Evolutionary conservation across 2,797 vertebrate species (phyloP), one percentile per base, ranked within the genome.

Genomic region (Limosa lapponica): DNA sequence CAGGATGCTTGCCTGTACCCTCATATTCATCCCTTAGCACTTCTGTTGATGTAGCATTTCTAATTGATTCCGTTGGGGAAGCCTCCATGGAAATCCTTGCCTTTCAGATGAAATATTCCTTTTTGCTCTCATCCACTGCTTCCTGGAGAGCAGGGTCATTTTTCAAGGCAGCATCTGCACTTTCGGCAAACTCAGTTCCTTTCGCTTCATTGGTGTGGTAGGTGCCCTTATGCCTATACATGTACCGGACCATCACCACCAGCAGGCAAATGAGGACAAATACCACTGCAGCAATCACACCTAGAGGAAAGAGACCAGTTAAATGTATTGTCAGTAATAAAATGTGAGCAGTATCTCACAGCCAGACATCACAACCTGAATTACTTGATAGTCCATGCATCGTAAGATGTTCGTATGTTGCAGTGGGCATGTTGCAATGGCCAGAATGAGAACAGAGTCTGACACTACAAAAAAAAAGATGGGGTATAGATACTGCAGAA

Each of bases 91-190:
- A 91, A 91, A 89, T 66, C 58, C 20, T 91, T 79, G 67, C 18
- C 70, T 79, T 73, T 99, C 98, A 99, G 94, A 99, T 99, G 93
- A 99, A 99, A 97, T 99, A 99, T 79, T 99, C 99, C 95, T 99
- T 99, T 92, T 97, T 98, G 97, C 97, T 97, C 88, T 98, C 98
- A 55, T 98, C 98, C 54, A 97, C 94, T 7, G 91, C 79, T 22
- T 98, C 98, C 91, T 98, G 98, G 83, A 98, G 97, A 54, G 98
- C 87, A 0, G 98, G 97, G 84, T 98, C 98, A 2, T 93, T 96
- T 89, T 98, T 98, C 86, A 99, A 93, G 19, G 96, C 98, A 0
- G 93, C 83, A 0, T 98, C 98, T 0, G 98, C 98, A 0, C 97
- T 98, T 79, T 98, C 98, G 0, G 98, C 97, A 15, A 98, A 98